A percentile compares a stretch with the other conserved stretches of the same genome.
Conservation (phyloP, 2,888 invertebrate species). For the Catocala nupta region DNA sequence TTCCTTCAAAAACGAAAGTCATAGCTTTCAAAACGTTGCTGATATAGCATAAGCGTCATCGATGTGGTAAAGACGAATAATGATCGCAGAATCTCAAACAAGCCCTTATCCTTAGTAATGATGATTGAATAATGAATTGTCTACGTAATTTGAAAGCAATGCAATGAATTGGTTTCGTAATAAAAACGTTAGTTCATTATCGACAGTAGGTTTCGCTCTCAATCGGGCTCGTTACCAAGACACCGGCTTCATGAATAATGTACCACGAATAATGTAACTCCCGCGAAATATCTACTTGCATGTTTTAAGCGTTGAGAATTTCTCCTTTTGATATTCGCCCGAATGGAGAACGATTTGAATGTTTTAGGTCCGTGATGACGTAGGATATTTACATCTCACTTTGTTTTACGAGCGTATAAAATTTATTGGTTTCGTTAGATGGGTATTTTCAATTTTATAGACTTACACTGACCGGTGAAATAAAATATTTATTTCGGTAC, state of each 20-base stretch:
- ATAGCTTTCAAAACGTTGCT: too few relatives aligned
- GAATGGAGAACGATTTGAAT: slow-evolving; percentile 65
- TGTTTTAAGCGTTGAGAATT: slow-evolving; percentile 78
- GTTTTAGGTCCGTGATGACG: slow-evolving; percentile 55
- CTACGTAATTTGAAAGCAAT: slow-evolving; percentile 62
- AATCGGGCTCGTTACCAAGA: slow-evolving; percentile 81
- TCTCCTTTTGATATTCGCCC: slow-evolving; percentile 71
- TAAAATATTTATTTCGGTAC: slow-evolving; percentile 5
- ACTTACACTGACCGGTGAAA: slow-evolving; percentile 10
- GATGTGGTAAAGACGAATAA: neutral
- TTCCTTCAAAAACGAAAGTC: too few relatives aligned
- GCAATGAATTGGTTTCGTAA: slow-evolving; percentile 69
- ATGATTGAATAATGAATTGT: slow-evolving; percentile 21
- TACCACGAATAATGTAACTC: slow-evolving; percentile 78
- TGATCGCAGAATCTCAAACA: neutral
- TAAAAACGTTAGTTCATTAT: slow-evolving; percentile 82
- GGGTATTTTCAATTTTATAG: slow-evolving; percentile 22
- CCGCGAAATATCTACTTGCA: slow-evolving; percentile 77
- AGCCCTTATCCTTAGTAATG: slow-evolving; percentile 7
- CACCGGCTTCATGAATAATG: slow-evolving; percentile 83
- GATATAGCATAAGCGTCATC: too few relatives aligned
- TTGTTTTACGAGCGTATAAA: slow-evolving; percentile 38
- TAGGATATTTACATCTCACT: slow-evolving; percentile 44
- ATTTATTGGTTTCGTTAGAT: slow-evolving; percentile 27
- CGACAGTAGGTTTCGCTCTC: slow-evolving; percentile 74